A percentile compares a stretch with the other conserved stretches of the same genome.
phyloP scores from a whole-genome alignment of 2,113 vertebrate genomes.

The Ptychochromis oligacanthus region DNA sequence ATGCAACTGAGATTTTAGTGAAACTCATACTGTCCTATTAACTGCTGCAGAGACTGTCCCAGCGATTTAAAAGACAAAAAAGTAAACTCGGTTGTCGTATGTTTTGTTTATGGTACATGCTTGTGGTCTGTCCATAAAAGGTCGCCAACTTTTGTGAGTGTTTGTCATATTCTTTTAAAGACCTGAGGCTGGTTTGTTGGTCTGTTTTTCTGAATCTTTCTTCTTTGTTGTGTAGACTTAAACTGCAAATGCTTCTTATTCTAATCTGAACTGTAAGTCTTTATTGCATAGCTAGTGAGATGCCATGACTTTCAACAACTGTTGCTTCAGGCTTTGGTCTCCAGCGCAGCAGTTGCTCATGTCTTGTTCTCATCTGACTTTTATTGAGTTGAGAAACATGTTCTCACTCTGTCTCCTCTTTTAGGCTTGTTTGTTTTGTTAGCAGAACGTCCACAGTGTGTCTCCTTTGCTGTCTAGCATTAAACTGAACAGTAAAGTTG shows the following conservation, averaged over 20 bases:
- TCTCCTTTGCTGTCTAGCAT: background rate
- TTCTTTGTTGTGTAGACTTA: constrained; percentile 3
- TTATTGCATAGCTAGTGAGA: too few relatives aligned
- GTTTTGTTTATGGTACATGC: constrained; percentile 31
- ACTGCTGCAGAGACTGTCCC: constrained; percentile 7
- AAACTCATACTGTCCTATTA: constrained; percentile 21
- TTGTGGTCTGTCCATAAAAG: constrained; percentile 48
- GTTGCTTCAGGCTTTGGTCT: constrained; percentile 42
- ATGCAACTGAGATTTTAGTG: background rate
- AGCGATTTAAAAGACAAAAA: constrained; percentile 23
- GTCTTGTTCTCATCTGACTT: constrained; percentile 31
- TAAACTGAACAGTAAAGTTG: background rate
- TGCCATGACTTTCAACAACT: constrained; percentile 24
- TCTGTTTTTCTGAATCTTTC: constrained; percentile 4
- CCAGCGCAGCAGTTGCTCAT: background rate
- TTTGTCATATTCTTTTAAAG: constrained; percentile 26
- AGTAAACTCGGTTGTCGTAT: constrained; percentile 34
- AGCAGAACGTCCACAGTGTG: background rate
- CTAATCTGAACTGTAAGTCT: background rate
- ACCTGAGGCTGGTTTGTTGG: background rate
- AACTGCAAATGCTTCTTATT: constrained; percentile 1
- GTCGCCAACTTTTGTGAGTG: background rate
- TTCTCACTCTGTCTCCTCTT: background rate
- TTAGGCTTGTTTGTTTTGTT: constrained; percentile 12
- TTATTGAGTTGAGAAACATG: constrained; percentile 38